Percentiles rank a stretch among this genome's conserved stretches.
Evolutionary conservation across 1,140 invertebrate species (phyloP).

Genomic region (Leptopilina boulardi): DNA sequence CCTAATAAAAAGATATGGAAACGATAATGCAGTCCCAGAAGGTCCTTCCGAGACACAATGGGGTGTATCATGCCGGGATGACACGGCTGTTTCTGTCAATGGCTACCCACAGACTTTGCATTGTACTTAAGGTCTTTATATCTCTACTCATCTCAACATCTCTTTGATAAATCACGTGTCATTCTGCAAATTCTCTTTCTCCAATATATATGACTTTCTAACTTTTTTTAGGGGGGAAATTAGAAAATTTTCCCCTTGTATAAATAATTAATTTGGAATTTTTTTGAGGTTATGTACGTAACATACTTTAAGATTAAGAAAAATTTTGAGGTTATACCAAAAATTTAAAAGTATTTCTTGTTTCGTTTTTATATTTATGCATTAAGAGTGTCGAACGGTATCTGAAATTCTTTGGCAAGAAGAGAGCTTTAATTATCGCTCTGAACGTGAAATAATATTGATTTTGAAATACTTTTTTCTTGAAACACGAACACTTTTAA

Average conservation of each 20-base stretch:
- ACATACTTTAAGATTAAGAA: no score
- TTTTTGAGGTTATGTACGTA: no score
- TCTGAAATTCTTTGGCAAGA: no score
- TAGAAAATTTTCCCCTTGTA: constrained; percentile 31
- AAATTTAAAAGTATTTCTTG: no score
- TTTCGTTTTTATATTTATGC: no score
- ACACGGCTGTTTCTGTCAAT: constrained; percentile 66
- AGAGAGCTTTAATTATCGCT: no score
- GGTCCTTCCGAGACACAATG: constrained; percentile 58
- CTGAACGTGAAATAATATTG: no score
- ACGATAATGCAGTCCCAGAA: constrained; percentile 62
- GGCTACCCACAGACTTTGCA: constrained; percentile 60
- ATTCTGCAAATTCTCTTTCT: constrained; percentile 42
- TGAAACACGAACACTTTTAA: no score
- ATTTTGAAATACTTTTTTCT: no score
- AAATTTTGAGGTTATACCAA: no score
- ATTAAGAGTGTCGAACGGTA: no score
- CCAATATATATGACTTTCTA: background rate
- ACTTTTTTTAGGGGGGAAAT: background rate
- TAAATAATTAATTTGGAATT: background rate
- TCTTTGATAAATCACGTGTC: constrained; percentile 55
- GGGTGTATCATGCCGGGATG: constrained; percentile 64
- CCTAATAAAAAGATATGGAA: constrained; percentile 63
- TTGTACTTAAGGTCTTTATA: constrained; percentile 63
- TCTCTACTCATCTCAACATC: constrained; percentile 53